Evolutionary conservation across 2,888 invertebrate species (phyloP).

Genomic region (Pyrgus malvae): DNA sequence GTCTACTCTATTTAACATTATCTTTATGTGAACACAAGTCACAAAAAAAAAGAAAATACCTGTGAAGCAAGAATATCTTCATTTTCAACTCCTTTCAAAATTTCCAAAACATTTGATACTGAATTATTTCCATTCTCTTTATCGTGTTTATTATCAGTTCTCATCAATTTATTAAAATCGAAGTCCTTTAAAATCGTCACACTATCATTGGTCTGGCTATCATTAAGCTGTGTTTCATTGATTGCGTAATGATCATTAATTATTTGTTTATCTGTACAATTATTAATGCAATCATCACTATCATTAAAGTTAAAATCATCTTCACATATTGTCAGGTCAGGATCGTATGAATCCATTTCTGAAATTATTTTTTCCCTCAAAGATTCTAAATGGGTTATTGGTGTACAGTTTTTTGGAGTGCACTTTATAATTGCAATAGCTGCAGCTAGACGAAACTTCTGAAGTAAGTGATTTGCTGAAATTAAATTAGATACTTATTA

Average conservation of each 20-base stretch:
- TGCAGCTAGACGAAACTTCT: conserved; percentile 33
- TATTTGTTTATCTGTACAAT: conserved; percentile 7
- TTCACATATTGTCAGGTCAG: conserved; percentile 25
- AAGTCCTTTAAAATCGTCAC: conserved; percentile 34
- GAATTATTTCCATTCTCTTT: neutral
- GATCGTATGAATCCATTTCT: conserved; percentile 15
- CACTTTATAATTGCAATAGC: conserved; percentile 32
- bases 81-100: conserved; percentile 3
- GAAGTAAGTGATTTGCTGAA: conserved; percentile 29
- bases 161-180: conserved; percentile 18
- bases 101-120: conserved; percentile 20
- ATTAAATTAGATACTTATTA: neutral
- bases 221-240: neutral
- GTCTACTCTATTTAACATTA: too few relatives aligned
- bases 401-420: conserved; percentile 29
- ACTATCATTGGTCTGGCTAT: conserved; percentile 23
- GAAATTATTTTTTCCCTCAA: conserved; percentile 23
- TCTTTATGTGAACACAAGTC: too few relatives aligned
- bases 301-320: conserved; percentile 21
- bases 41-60: neutral
- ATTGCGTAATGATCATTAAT: neutral
- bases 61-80: conserved; percentile 1
- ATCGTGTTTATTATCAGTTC: neutral
- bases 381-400: conserved; percentile 24
- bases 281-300: neutral